These are phyloP conservation scores for Tenthredo mesomela DNA, from an alignment of 2,888 invertebrate genomes.

Conservation along the genomic window DNA sequence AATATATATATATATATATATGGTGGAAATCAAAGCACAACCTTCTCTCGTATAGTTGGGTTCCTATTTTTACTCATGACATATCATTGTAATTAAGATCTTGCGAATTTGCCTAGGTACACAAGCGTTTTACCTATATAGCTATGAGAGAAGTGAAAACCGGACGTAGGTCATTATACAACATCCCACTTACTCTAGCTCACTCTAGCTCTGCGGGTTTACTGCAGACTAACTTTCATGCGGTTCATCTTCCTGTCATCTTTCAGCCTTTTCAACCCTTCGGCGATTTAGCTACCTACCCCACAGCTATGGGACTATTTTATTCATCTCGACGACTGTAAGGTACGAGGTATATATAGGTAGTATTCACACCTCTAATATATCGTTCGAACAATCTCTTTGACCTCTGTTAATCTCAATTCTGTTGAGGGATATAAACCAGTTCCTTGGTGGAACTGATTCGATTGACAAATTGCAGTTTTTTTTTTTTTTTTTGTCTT, in stretches of 20 bases:
- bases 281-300: no score
- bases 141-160: not conserved
- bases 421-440: no score
- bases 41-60: not conserved
- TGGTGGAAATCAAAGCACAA: not conserved
- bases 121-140: not conserved
- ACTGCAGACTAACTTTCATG: conserved; percentile 17
- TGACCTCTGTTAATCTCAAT: not conserved
- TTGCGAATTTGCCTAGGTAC: not conserved
- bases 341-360: no score
- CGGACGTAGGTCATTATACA: conserved; percentile 10
- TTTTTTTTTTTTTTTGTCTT: no score
- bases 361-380: not conserved
- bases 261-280: conserved; percentile 5
- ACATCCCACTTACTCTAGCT: not conserved
- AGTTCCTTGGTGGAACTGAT: no score
- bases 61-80: not conserved
- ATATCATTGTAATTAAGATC: conserved; percentile 12
- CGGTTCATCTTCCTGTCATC: conserved; percentile 23
- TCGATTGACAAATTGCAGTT: no score
- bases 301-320: conserved; percentile 8
- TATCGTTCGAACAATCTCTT: not conserved
- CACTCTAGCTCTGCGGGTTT: not conserved
- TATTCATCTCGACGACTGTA: not conserved
- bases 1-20: no score